Base-by-base conservation (phyloP, 1,140 invertebrate genomes). In the Panonychus citri region DNA sequence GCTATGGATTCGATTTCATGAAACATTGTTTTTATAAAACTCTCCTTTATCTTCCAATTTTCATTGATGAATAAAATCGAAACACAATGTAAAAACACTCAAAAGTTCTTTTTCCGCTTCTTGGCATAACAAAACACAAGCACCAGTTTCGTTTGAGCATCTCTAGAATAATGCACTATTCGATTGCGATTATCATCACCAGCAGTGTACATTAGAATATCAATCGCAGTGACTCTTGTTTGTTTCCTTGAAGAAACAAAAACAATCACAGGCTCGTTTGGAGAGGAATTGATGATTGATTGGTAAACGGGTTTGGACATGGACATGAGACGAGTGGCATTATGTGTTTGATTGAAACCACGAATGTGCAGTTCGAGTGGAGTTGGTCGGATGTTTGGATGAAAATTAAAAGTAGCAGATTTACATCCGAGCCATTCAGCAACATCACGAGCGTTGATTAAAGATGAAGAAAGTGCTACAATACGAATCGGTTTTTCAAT, bases 241-340 rank as follows among this genome's bases (percentile, higher is more conserved):
- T 95, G 88, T 62, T 91, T 86, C 1, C 93, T 73, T 1, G 85
- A 87, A 3, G 94, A 90, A 1, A 98, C 94, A 71, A 97, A 98
- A n/a, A 98, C 79, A 48, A 95, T 81, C 0, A 82, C 85, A 0
- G 94, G 91, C 66, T 87, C 87, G 60, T 81, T 78, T 0, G 82
- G 78, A 54, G 86, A 86, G 65, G 93, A 78, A 43, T 85, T 78
- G 2, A 83, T 62, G n/a, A 98, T 85, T 1, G 87, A 81, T 66
- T 94, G 90, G 69, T 96, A 99, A 0, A 89, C 82, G 0, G 93
- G 94, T 67, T 95, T 95, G 0, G 85, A 82, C 95, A 99, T 98
- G 0, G 93, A 87, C 2, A 93, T 81, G 1, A 98, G 74, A 26
- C 95, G 76, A 0, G 90, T 90, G 3, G 84, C 84, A 67, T 94